Percentiles rank a stretch among this genome's conserved stretches.
Conservation (phyloP, 2,797 vertebrate genomes). For the Hylomyscus alleni region DNA sequence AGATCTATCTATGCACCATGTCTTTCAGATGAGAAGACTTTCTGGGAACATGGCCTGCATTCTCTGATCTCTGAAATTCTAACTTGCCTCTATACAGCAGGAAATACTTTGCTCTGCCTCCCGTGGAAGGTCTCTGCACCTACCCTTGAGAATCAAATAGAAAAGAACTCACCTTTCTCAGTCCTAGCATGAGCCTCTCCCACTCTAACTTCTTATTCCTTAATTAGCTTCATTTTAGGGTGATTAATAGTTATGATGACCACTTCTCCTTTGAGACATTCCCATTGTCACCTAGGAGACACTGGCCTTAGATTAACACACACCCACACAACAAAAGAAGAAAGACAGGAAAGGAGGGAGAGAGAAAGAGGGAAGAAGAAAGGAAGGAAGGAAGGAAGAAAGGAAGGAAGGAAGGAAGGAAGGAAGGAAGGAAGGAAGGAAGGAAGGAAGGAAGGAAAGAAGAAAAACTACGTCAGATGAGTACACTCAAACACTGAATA, state of each 20-base stretch:
- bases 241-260: neutral
- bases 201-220: neutral
- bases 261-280: neutral
- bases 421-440: neutral
- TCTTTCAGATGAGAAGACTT: neutral
- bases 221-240: neutral
- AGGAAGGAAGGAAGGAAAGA: neutral
- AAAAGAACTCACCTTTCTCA: neutral
- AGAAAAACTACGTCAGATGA: neutral
- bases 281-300: neutral
- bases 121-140: rapidly evolving
- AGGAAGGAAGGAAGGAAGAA: neutral
- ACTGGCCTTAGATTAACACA: neutral
- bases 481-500: neutral
- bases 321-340: neutral
- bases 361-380: neutral
- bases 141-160: neutral
- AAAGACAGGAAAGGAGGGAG: neutral
- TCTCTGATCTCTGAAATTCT: neutral
- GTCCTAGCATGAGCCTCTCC: neutral
- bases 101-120: neutral
- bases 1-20: neutral
- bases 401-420: neutral
- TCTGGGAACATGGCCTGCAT: neutral
- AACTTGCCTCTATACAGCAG: neutral